Percentiles rank a stretch among this genome's conserved stretches.
phyloP scores from a whole-genome alignment of 2,888 invertebrate species.

The Nemapogon koenigi region DNA sequence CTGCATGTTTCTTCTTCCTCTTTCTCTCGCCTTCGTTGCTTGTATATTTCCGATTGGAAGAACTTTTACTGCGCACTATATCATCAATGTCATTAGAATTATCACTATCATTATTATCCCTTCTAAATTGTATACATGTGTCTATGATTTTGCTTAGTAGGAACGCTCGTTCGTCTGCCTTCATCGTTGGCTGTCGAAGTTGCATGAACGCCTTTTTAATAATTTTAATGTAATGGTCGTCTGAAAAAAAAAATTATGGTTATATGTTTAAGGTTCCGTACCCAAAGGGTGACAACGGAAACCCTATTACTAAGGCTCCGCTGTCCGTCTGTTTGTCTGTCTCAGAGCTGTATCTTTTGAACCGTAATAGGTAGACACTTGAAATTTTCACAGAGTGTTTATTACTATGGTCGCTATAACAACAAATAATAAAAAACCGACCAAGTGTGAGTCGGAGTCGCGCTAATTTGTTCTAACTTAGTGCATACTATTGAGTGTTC shows the following conservation, averaged over 20 bases:
- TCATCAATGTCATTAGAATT: background rate
- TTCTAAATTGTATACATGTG: conserved; percentile 34
- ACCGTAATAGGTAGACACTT: too few species aligned
- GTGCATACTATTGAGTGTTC: too few species aligned
- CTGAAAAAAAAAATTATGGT: conserved; percentile 22
- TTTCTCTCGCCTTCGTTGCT: background rate
- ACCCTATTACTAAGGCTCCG: too few species aligned
- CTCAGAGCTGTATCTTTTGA: too few species aligned
- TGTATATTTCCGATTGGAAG: background rate
- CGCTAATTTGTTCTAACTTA: too few species aligned
- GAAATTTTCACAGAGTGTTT: too few species aligned
- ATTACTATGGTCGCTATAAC: too few species aligned
- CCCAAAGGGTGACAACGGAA: too few species aligned
- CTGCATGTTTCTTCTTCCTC: conserved; percentile 11
- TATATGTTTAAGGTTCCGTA: too few species aligned
- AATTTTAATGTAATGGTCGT: conserved; percentile 34
- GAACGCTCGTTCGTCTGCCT: conserved; percentile 37
- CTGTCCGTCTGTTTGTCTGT: too few species aligned
- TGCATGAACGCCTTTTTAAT: conserved; percentile 34
- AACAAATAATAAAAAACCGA: too few species aligned
- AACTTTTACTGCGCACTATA: background rate
- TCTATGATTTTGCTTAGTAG: conserved; percentile 37
- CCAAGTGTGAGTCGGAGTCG: too few species aligned
- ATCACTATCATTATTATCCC: conserved; percentile 1
- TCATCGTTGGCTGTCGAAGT: conserved; percentile 31